Conservation (phyloP, 2,113 vertebrate genomes). For the Dendrocopos noguchii region DNA sequence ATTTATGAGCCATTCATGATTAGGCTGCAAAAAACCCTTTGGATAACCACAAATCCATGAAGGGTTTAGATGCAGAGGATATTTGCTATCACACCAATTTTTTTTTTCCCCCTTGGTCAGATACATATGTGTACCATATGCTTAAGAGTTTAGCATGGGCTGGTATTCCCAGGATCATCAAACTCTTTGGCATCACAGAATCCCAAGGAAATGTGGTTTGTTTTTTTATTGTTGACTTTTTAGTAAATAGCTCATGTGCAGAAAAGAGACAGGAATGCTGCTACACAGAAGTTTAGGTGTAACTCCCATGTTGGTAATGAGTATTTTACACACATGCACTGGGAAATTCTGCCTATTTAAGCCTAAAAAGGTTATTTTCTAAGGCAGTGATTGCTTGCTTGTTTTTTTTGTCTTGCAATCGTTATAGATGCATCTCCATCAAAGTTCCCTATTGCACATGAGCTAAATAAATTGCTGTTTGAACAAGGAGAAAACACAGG, state of each 20-base stretch:
- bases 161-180: neutral
- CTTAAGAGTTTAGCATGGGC: neutral
- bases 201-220: neutral
- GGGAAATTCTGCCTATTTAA: neutral
- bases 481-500: neutral
- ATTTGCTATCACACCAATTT: neutral
- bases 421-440: neutral
- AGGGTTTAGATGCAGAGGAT: neutral
- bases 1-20: neutral
- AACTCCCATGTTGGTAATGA: neutral
- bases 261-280: neutral
- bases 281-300: neutral
- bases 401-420: neutral
- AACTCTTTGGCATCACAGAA: neutral
- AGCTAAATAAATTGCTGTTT: neutral
- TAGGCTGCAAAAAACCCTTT: neutral
- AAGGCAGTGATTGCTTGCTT: neutral
- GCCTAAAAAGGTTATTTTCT: neutral
- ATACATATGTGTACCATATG: neutral
- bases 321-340: neutral
- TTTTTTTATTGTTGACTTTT: neutral
- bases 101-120: conserved; percentile 8
- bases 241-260: neutral
- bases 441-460: neutral
- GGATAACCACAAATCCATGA: neutral